Evolutionary conservation across 2,888 invertebrate genomes (phyloP).

Genomic region (Pomacea canaliculata): DNA sequence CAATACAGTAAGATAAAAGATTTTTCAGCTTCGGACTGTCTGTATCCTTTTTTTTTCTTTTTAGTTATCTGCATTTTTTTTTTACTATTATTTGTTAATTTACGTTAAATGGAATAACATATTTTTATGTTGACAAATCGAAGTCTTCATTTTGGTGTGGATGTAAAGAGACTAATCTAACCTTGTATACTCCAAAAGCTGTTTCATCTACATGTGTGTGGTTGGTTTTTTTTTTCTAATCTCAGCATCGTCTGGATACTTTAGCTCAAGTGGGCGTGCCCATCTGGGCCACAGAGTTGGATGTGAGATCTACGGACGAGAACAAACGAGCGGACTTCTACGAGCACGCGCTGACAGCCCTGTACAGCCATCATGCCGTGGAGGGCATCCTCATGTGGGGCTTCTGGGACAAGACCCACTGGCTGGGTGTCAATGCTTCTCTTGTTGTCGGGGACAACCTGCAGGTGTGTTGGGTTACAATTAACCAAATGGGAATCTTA

Average conservation of each 20-base stretch:
- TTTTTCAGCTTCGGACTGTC: no score
- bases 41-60: no score
- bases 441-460: conserved; percentile 22
- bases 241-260: conserved; percentile 31
- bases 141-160: no score
- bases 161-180: no score
- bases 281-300: conserved; percentile 36
- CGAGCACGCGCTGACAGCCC: conserved; percentile 14
- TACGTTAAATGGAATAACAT: neutral
- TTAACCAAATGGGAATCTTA: no score
- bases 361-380: neutral
- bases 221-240: no score
- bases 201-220: no score
- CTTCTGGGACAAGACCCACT: conserved; percentile 12
- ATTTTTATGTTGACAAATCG: no score
- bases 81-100: neutral
- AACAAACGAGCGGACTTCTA: conserved; percentile 25
- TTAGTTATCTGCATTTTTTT: neutral
- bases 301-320: conserved; percentile 28
- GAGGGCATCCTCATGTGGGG: conserved; percentile 14
- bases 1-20: no score
- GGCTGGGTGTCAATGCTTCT: conserved; percentile 13
- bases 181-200: no score
- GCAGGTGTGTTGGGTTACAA: neutral
- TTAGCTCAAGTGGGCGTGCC: conserved; percentile 34